Evolutionary conservation across 2,888 invertebrate genomes (phyloP), one percentile per base, ranked within the genome.

Genomic region (Hydroisotoma schaefferi): DNA sequence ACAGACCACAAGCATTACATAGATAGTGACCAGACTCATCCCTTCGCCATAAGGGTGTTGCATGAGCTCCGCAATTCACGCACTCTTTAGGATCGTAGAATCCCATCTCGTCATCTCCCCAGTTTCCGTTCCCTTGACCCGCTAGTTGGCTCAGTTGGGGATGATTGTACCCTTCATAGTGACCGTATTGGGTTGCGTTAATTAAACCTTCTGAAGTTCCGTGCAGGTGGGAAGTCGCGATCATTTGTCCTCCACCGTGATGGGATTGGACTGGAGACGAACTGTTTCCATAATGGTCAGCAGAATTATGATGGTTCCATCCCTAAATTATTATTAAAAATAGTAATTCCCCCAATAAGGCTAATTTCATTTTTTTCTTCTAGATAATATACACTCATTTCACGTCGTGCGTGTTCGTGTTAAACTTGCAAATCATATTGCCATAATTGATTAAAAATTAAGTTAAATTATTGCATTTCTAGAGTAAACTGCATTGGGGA

Each of bases 1-100:
- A 84, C 57, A 87, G 81, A 71, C 86, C 86, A 73, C 83, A 83
- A 25, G 83, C 83, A 74, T 83, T 84, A 76, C 83, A 84, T 66
- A 82, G 75, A 74, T 83, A 83, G 74, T 83, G 81, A 12, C 82
- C 82, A 20, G 58, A 55, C n/a, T 61, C 59, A 46, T 65, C 65
- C 26, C 65, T 49, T 38, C 65, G 49, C 65, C 65, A 65, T 37
- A 65, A 49, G 27, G 65, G 65, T 40, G 65, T 66, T 58, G 61
- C 56, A 56, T 54, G 51, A 47, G 55, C 51, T 48, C 55, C 28
- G 55, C 52, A 83, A 76, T 83, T 83, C 63, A 81, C 81, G 74
- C 83, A 83, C 74, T 83, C 82, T 44, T 71, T 71, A 25, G 68
- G 68, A 49, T 69, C 69, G 26, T 51, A 48, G 3, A n/a, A 25